These are phyloP conservation scores for Tinamus guttatus DNA, from an alignment of 2,113 vertebrate genomes.

Conservation along the genomic window DNA sequence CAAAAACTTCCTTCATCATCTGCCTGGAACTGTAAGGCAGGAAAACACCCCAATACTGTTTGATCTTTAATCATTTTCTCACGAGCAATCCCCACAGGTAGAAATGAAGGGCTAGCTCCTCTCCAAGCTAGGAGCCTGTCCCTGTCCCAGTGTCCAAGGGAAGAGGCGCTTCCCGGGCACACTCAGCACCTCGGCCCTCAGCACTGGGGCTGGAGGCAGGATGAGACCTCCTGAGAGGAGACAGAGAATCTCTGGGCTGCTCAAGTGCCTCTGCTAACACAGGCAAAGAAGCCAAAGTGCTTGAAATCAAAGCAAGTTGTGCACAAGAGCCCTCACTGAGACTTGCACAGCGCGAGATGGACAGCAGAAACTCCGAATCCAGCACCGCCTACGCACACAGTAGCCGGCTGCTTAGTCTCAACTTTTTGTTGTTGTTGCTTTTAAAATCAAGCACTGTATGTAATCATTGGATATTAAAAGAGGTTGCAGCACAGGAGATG, in stretches of 20 bases:
- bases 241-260: background rate
- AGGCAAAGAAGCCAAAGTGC: background rate
- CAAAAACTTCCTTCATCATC: conserved; percentile 30
- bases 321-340: background rate
- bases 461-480: background rate
- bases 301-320: background rate
- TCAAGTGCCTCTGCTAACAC: background rate
- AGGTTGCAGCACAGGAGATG: background rate
- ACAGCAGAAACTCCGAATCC: background rate
- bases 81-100: background rate
- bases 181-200: background rate
- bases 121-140: conserved; percentile 21
- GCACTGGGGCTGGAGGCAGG: no score
- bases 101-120: background rate
- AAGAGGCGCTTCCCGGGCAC: background rate
- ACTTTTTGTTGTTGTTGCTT: background rate
- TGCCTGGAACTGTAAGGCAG: background rate
- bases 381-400: background rate
- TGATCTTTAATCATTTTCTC: background rate
- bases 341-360: background rate
- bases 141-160: background rate
- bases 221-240: no score
- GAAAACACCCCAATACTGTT: background rate
- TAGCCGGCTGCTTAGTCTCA: background rate
- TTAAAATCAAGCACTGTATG: background rate